Evolutionary conservation across 2,888 invertebrate species (phyloP).

Genomic region (Spialia ferax): DNA sequence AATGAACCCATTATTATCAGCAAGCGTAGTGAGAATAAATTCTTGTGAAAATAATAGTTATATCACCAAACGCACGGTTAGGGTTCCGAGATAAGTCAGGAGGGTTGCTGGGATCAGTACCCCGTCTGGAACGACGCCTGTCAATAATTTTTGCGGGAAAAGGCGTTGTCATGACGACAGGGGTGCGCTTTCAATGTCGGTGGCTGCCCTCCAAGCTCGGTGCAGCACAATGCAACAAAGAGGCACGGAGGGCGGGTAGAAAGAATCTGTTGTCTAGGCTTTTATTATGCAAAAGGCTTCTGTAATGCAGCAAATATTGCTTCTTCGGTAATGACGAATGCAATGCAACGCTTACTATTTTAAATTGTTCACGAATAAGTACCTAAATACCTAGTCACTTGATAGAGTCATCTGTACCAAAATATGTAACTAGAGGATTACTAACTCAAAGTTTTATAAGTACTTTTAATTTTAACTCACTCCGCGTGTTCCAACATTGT

Average conservation of each 20-base stretch:
- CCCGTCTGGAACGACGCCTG: conserved; percentile 71
- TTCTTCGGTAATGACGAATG: conserved; percentile 28
- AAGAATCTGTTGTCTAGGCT: conserved; percentile 67
- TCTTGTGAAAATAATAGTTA: conserved; percentile 73
- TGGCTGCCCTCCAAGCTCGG: conserved; percentile 70
- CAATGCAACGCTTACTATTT: conserved; percentile 22
- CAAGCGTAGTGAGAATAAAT: conserved; percentile 67
- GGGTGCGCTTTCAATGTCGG: conserved; percentile 70
- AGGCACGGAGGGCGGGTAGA: conserved; percentile 69
- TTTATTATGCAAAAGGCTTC: conserved; percentile 64
- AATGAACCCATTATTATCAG: conserved; percentile 67
- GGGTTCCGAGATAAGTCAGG: conserved; percentile 39
- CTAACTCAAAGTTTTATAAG: too few relatives aligned
- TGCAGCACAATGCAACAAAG: conserved; percentile 65
- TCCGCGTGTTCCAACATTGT: too few relatives aligned
- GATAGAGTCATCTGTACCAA: too few relatives aligned
- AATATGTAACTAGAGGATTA: too few relatives aligned
- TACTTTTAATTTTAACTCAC: too few relatives aligned
- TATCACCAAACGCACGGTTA: conserved; percentile 69
- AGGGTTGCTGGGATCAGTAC: conserved; percentile 50
- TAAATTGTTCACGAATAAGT: not conserved
- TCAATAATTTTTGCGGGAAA: conserved; percentile 77
- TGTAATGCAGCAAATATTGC: conserved; percentile 31
- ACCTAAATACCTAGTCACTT: too few relatives aligned
- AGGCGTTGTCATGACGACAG: conserved; percentile 80